These are phyloP conservation scores for Ephialtes manifestator DNA, from an alignment of 2,888 invertebrate genomes.

Conservation along the genomic window DNA sequence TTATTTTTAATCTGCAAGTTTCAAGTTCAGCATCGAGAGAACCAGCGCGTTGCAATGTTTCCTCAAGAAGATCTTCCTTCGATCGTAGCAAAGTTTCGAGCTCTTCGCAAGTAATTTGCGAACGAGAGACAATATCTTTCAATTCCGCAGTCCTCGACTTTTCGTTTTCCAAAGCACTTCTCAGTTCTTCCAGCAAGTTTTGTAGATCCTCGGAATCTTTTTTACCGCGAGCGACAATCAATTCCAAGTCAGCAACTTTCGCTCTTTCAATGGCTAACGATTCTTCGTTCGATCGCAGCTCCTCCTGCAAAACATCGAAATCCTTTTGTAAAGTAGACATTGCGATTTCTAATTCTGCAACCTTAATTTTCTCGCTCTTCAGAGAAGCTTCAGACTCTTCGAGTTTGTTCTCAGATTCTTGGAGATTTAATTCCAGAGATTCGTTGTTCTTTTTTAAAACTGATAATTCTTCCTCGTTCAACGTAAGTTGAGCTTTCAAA, in stretches of 20 bases:
- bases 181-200: conserved; percentile 24
- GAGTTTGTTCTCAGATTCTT: conserved; percentile 56
- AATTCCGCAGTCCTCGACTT: conserved; percentile 22
- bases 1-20: conserved; percentile 6
- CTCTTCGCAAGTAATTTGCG: conserved; percentile 16
- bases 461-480: conserved; percentile 52
- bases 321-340: conserved; percentile 21
- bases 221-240: neutral
- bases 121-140: conserved; percentile 24
- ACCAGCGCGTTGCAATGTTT: conserved; percentile 6
- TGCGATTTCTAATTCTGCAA: conserved; percentile 49
- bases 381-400: conserved; percentile 43
- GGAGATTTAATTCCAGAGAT: conserved; percentile 39
- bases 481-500: conserved; percentile 14
- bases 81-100: conserved; percentile 45
- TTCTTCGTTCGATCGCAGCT: conserved; percentile 15
- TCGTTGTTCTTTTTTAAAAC: conserved; percentile 59
- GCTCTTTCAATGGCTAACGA: conserved; percentile 25
- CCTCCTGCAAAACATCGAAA: conserved; percentile 10
- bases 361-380: conserved; percentile 63
- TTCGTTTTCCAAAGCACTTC: conserved; percentile 34
- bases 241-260: conserved; percentile 47
- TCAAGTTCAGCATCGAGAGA: conserved; percentile 28
- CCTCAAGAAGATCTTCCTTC: conserved; percentile 26
- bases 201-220: conserved; percentile 14